Conservation (phyloP, 2,113 vertebrate species). For the Catharus minimus region DNA sequence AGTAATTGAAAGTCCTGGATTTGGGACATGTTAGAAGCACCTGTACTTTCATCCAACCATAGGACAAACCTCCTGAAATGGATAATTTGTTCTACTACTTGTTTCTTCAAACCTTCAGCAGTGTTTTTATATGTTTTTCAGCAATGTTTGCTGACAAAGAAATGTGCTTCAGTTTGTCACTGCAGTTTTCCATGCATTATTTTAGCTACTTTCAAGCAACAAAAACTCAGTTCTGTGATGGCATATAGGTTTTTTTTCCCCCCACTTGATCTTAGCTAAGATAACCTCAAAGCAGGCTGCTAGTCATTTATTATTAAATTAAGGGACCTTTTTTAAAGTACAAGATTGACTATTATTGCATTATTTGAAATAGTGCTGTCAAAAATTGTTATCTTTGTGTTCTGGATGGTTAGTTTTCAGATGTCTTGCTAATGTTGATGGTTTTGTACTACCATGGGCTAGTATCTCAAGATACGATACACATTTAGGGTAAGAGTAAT, state of each 20-base stretch:
- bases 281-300: neutral
- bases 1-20: neutral
- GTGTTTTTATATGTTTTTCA: fast-evolving
- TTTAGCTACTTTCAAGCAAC: neutral
- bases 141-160: neutral
- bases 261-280: neutral
- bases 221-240: neutral
- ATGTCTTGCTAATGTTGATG: neutral
- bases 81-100: neutral
- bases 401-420: neutral
- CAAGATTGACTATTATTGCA: fast-evolving
- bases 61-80: neutral
- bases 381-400: neutral
- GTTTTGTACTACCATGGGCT: neutral
- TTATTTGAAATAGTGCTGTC: neutral
- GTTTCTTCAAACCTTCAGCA: neutral
- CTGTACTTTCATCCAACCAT: neutral
- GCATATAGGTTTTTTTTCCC: neutral
- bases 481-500: neutral
- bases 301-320: neutral
- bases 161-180: neutral
- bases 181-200: neutral
- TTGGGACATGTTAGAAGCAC: neutral
- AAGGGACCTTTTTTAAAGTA: neutral
- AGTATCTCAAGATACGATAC: neutral